Evolutionary conservation across 2,797 vertebrate species (phyloP).

Genomic region (Florisuga fusca): DNA sequence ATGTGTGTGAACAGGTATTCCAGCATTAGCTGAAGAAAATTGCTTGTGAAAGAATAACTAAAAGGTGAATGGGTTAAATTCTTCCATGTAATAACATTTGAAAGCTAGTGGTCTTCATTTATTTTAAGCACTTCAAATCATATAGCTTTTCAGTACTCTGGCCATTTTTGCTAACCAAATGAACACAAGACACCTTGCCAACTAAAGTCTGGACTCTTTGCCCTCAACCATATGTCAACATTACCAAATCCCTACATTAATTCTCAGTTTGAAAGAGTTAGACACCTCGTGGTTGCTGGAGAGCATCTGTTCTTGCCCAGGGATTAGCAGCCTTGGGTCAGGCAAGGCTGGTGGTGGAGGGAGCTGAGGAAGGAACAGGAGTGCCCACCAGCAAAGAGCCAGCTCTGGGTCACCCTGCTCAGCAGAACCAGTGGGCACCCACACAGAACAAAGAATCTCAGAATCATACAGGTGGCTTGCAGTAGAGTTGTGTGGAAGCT

Average conservation of each 20-base stretch:
- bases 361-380: not conserved
- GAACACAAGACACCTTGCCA: not conserved
- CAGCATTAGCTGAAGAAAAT: not conserved
- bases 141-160: not conserved
- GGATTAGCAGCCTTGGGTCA: not conserved
- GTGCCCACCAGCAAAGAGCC: not conserved
- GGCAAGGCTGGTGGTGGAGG: not conserved
- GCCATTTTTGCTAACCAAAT: not conserved
- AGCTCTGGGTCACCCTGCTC: not conserved
- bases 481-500: not conserved
- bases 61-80: not conserved
- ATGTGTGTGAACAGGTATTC: not conserved
- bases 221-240: not conserved
- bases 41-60: not conserved
- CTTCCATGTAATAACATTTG: not conserved
- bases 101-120: not conserved
- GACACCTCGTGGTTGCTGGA: accelerated
- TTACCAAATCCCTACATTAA: not conserved
- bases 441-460: not conserved
- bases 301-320: too few relatives aligned
- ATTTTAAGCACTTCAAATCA: not conserved
- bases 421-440: not conserved
- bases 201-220: not conserved
- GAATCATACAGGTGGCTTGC: not conserved
- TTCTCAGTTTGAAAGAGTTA: not conserved